Evolutionary conservation across 2,797 vertebrate genomes (phyloP).

Genomic region (Micromesistius poutassou): DNA sequence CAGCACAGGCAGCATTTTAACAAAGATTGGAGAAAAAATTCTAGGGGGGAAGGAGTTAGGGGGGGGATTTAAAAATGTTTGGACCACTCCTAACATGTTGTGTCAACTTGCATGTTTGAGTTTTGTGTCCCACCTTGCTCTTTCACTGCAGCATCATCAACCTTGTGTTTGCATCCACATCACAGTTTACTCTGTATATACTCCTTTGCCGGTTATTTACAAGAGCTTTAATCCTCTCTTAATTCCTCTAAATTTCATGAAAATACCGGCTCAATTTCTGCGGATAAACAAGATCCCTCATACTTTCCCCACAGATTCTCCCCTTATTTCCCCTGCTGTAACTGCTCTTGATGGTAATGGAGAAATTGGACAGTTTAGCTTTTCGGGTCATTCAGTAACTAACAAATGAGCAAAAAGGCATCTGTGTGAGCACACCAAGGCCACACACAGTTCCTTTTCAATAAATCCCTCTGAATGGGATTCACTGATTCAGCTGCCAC

Average conservation of each 20-base stretch:
- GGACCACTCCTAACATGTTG: conserved; percentile 28
- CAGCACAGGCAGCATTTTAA: background rate
- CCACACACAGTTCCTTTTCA: background rate
- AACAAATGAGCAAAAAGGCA: background rate
- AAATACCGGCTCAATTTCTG: conserved; percentile 42
- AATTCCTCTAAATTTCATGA: conserved; percentile 52
- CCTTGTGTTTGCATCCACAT: too few species aligned
- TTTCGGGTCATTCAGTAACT: background rate
- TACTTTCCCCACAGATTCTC: conserved; percentile 38
- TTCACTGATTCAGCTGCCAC: conserved; percentile 20
- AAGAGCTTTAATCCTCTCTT: conserved; percentile 51
- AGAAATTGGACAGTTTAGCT: conserved; percentile 6
- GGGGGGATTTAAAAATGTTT: conserved; percentile 38
- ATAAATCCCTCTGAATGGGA: background rate
- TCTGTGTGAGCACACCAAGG: background rate
- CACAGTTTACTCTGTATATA: conserved; percentile 4
- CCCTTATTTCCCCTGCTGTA: background rate
- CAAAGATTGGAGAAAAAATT: background rate
- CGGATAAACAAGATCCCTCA: conserved; percentile 52
- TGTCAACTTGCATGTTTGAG: conserved; percentile 10
- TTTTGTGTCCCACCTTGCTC: conserved; percentile 28
- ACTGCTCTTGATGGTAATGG: conserved; percentile 37
- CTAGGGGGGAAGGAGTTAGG: conserved; percentile 23
- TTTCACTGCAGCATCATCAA: conserved; percentile 41
- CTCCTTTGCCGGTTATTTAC: conserved; percentile 54